Evolutionary conservation across 2,113 vertebrate species (phyloP).

Genomic region (Platichthys flesus): DNA sequence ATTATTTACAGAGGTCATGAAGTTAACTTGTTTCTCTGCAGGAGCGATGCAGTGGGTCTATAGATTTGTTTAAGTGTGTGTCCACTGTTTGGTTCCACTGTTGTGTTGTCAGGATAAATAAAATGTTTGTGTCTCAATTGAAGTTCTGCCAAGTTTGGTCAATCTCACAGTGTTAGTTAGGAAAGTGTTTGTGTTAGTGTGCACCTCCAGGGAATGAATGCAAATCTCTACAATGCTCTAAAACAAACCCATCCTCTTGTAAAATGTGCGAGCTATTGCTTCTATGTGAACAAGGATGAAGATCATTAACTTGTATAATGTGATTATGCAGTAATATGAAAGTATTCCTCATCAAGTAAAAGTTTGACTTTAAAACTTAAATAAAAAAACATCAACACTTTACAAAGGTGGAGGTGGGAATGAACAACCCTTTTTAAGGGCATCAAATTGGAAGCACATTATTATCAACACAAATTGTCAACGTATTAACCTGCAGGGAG

Average conservation of each 20-base stretch:
- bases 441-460: neutral
- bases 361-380: no score
- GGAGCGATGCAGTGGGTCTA: constrained; percentile 4
- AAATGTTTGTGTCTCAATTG: constrained; percentile 13
- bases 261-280: neutral
- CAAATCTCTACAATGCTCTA: neutral
- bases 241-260: neutral
- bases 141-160: constrained; percentile 28
- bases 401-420: neutral
- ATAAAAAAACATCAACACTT: neutral
- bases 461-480: neutral
- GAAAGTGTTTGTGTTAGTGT: constrained; percentile 4
- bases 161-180: neutral
- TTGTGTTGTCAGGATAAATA: constrained; percentile 10
- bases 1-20: constrained; percentile 29
- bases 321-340: no score
- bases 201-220: neutral
- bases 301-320: no score
- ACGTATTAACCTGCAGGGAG: neutral
- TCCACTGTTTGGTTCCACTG: constrained; percentile 7
- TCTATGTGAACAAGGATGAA: no score
- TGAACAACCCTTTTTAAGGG: neutral
- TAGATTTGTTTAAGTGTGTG: neutral
- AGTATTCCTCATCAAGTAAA: no score
- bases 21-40: constrained; percentile 18